A percentile compares a stretch with the other conserved stretches of the same genome.
Evolutionary conservation across 2,113 vertebrate species (phyloP).

Genomic region (Oreochromis niloticus): DNA sequence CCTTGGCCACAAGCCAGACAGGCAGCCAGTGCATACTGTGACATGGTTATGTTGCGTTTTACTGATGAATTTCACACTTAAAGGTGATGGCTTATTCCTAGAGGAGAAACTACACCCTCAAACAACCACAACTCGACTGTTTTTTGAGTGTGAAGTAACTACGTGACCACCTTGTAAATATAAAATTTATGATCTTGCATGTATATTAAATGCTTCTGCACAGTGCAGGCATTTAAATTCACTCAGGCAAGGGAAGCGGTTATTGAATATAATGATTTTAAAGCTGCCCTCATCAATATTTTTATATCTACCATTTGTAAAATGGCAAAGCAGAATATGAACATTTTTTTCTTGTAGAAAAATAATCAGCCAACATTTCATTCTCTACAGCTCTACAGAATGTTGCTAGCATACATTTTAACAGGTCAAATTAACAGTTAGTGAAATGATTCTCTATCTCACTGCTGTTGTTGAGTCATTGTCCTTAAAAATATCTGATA

Average conservation of each 20-base stretch:
- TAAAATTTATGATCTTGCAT: neutral
- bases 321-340: neutral
- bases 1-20: conserved; percentile 20
- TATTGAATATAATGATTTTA: neutral
- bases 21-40: neutral
- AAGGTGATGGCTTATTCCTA: neutral
- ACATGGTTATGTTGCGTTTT: neutral
- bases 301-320: neutral
- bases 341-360: neutral
- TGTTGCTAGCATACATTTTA: neutral
- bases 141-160: neutral
- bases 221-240: neutral
- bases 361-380: neutral
- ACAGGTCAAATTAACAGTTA: neutral
- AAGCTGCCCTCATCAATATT: neutral
- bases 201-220: neutral
- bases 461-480: neutral
- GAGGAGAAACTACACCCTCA: neutral
- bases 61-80: neutral
- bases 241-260: neutral
- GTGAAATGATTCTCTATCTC: neutral
- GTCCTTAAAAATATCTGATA: neutral
- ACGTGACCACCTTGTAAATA: neutral
- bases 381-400: neutral
- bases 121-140: neutral